These are phyloP conservation scores for Eciton burchellii DNA, from an alignment of 1,140 invertebrate species.

Conservation along the genomic window DNA sequence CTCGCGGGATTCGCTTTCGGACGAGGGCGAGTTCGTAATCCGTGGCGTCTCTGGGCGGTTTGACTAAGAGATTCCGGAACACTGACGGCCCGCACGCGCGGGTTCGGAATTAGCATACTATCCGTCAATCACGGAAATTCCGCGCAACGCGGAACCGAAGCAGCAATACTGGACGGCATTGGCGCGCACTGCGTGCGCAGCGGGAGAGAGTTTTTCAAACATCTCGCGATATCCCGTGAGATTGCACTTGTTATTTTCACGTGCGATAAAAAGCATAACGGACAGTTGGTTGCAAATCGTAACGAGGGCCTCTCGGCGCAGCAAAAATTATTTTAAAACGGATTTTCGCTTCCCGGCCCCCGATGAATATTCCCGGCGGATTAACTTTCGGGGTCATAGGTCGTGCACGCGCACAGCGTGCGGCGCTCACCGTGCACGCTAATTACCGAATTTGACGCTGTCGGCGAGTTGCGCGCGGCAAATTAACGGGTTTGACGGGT, in stretches of 20 bases:
- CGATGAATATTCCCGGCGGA: constrained; percentile 15
- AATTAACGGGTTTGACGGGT: constrained; percentile 27
- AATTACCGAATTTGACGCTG: constrained; percentile 42
- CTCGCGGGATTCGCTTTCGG: not conserved
- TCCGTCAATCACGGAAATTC: too few species aligned
- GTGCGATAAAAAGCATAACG: too few species aligned
- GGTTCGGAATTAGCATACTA: too few species aligned
- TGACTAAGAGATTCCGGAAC: not conserved
- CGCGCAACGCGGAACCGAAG: too few species aligned
- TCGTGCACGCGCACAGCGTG: not conserved
- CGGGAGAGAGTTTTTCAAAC: too few species aligned
- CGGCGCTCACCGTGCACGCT: too few species aligned
- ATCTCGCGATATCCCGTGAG: too few species aligned
- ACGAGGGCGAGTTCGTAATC: constrained; percentile 9
- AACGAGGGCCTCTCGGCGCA: not conserved
- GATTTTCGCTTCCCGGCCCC: not conserved
- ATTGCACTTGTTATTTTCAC: too few species aligned
- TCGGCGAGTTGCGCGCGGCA: not conserved
- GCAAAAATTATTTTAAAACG: constrained; percentile 4
- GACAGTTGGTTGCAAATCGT: not conserved
- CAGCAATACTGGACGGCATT: too few species aligned
- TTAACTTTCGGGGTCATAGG: constrained; percentile 7
- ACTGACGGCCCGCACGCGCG: not conserved
- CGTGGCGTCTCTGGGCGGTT: not conserved
- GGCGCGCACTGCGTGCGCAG: too few species aligned